Base-by-base conservation (phyloP, 2,888 invertebrate species). In the Ditula angustiorana region DNA sequence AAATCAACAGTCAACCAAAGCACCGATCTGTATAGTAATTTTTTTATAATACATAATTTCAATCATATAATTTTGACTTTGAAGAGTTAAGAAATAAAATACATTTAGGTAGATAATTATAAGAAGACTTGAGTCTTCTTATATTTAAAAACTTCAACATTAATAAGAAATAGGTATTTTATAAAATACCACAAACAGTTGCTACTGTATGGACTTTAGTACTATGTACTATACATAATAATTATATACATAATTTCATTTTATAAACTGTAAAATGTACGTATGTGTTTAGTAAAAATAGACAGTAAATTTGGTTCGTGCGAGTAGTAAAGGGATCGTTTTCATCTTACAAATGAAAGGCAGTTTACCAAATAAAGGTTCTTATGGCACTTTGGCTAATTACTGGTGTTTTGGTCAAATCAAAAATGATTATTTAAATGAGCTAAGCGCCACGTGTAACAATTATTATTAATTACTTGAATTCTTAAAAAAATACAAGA, bases 1-100 rank as follows among this genome's bases (percentile, higher is more conserved):
- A 80, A 83, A 81, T 66, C 73, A 86, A 86, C 84, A 86, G 83
- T 88, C 83, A 88, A 88, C 86, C 69, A 57, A 70, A 70, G 70
- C 70, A 70, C 70, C 70, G 63, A 68, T 62, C 44, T 61, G 55
- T 64, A 41, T 60, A 55, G 52, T 47, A 41, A 60, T 50, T 35
- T 56, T 67, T 60, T 58, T 63, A 37, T 24, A 46, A 52, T 56
- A 55, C 21, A 26, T 49, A 56, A 41, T 37, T 26, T 49, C 21
- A 41, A 49, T 44, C n/a, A 46, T 52, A 44, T 10, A 33, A n/a
- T 55, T 49, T 56, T 24, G 35, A 47, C 16, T 28, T 62, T 28
- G 26, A 30, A 61, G 47, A 62, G 21, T 28, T 46, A 26, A 21
- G 21, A 23, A 56, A 55, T 13, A 5, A 28, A 55, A 53, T n/a